These are phyloP conservation scores for Xylophagus ater DNA, from an alignment of 2,888 invertebrate genomes.

Conservation along the genomic window DNA sequence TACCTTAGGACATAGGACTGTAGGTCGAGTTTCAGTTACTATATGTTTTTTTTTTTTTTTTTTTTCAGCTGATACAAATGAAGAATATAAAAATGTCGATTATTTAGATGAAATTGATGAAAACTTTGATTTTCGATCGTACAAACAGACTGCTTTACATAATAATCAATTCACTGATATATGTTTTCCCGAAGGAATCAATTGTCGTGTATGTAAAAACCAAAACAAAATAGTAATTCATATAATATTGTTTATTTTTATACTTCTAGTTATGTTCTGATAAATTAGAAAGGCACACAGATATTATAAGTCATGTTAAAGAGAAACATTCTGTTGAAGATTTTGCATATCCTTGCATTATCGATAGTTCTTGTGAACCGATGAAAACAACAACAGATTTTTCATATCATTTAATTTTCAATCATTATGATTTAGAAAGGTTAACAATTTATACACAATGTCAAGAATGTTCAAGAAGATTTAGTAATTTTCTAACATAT, in stretches of 20 bases:
- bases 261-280: constrained; percentile 14
- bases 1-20: no score
- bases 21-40: no score
- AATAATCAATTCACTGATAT: constrained; percentile 17
- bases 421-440: constrained; percentile 26
- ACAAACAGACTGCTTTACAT: constrained; percentile 6
- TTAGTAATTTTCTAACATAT: constrained; percentile 28
- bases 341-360: constrained; percentile 23
- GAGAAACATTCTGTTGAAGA: constrained; percentile 12
- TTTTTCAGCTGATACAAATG: no score
- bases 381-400: constrained; percentile 20
- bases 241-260: neutral
- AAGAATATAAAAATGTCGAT: constrained; percentile 9
- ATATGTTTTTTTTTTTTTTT: no score
- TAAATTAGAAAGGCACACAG: constrained; percentile 12
- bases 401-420: constrained; percentile 29
- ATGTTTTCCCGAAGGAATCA: constrained; percentile 14
- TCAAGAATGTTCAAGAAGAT: constrained; percentile 28
- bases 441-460: constrained; percentile 20
- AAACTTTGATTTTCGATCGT: constrained; percentile 11
- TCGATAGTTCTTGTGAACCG: constrained; percentile 20
- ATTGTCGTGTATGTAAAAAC: constrained; percentile 16
- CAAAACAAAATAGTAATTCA: neutral
- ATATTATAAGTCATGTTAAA: constrained; percentile 14
- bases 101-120: constrained; percentile 13